Base-by-base conservation (phyloP, 2,797 vertebrate genomes). In the Sebastes matsubarae region DNA sequence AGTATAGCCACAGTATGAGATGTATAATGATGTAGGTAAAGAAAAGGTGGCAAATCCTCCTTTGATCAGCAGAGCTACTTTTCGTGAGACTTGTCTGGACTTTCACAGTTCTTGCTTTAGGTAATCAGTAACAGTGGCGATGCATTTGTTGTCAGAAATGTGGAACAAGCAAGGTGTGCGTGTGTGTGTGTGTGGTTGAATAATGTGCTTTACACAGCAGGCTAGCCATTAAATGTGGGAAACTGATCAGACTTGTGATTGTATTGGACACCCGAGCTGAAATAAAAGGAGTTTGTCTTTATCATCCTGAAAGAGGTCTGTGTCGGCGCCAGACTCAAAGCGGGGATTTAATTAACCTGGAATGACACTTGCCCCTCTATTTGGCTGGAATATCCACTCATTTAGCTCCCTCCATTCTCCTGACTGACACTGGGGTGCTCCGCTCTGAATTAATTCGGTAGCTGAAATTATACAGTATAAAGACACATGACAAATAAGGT, bases 271-370 rank as follows among this genome's bases (percentile, higher is more conserved):
- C 38, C 22, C 50, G 0, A 24, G 29, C 63, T 61, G 77, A 78
- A 75, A 82, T 71, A 65, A 67, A 77, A 81, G 30, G 72, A 59
- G 24, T 69, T 83, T 88, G 71, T 82, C 83, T 89, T 77, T 55
- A 63, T 81, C 73, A 59, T 77, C 75, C 71, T 72, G 30, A 90
- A 90, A 90, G 82, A 78, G 82, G 74, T 79, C 77, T 69, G 73
- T 70, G 87, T 84, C 38, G 57, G 25, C 8, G 65, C 18, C 78
- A 74, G 88, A 78, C 86, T 83, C 86, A 85, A 80, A 84, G 80
- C 78, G 42, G 75, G 72, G 87, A 89, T 93, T 94, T 91, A 90
- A 95, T 94, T 93, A 93, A 93, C 92, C 91, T 84, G 80, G 29
- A 65, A 76, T 91, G 88, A 91, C 93, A 87, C 83, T 81, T 72